Base-by-base conservation (phyloP, 2,888 invertebrate genomes). In the Halictus ligatus region DNA sequence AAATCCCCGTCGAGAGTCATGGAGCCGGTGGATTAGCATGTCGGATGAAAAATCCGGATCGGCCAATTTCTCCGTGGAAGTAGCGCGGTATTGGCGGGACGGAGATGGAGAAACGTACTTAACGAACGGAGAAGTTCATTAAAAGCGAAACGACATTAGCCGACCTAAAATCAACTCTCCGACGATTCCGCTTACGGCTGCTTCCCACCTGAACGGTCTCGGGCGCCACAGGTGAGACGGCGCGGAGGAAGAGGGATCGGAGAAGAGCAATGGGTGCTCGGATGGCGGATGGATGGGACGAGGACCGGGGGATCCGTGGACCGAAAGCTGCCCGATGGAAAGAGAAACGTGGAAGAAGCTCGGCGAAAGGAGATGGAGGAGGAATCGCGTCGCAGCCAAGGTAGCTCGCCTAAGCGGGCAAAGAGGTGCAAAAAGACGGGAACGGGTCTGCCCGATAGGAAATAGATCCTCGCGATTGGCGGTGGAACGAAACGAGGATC, bases 121-220 rank as follows among this genome's bases (percentile, higher is more conserved):
- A 94, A 94, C 93, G 95, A 94, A 94, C 94, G 94, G 93, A 94
- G 94, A 94, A 94, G 94, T 95, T 95, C 94, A 95, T 94, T 95
- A 95, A 94, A 94, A 94, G 94, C 93, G 93, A 94, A 95, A 95
- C 93, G 94, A 94, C 94, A 92, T 95, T 95, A 95, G 94, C 93
- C 94, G 93, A 94, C 92, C 94, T 94, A 94, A 94, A 95, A 95
- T 95, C 95, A 95, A 92, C 94, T 93, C 93, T 89, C 88, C 91
- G 84, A 78, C 87, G 90, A 75, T 89, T 91, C 83, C 86, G 89
- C 85, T 84, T 87, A 80, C 88, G 89, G 48, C 87, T 89, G 84
- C 85, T 90, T 84, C 88, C 88, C 81, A 78, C 83, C 91, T 80
- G 87, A 91, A 48, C 78, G 85, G 21, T 73, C 76, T 85, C 64